Conservation (phyloP, 2,797 vertebrate genomes). For the Gila robusta region DNA sequence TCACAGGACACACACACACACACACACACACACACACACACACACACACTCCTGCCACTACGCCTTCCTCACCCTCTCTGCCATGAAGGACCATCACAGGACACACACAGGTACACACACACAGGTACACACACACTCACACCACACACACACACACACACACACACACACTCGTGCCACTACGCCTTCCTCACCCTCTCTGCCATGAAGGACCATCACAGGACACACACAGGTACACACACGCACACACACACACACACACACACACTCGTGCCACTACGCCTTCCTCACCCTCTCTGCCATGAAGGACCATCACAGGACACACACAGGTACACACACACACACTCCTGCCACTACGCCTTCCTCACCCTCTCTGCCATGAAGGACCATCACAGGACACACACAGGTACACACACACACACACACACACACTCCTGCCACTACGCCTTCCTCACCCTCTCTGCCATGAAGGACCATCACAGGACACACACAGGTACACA, state of each 20-base stretch:
- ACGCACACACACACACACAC: too few species aligned
- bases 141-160: too few species aligned
- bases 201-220: slow-evolving; percentile 97
- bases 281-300: slow-evolving; percentile 96
- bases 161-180: slow-evolving; percentile 95
- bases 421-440: slow-evolving; percentile 88
- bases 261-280: slow-evolving; percentile 96
- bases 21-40: too few species aligned
- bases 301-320: slow-evolving; percentile 98
- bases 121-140: slow-evolving; percentile 81
- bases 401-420: slow-evolving; percentile 85
- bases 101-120: slow-evolving; percentile 98
- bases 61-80: slow-evolving; percentile 94
- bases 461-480: slow-evolving; percentile 98
- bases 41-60: slow-evolving; percentile 97
- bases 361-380: slow-evolving; percentile 97
- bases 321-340: slow-evolving; percentile 89
- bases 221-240: slow-evolving; percentile 93
- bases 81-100: slow-evolving; percentile 98
- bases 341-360: slow-evolving; percentile 90
- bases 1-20: slow-evolving; percentile 91
- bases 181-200: slow-evolving; percentile 97
- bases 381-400: slow-evolving; percentile 98
- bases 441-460: slow-evolving; percentile 96
- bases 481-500: slow-evolving; percentile 94